Conservation (phyloP, 1,140 invertebrate genomes). For the Caenorhabditis remanei region DNA sequence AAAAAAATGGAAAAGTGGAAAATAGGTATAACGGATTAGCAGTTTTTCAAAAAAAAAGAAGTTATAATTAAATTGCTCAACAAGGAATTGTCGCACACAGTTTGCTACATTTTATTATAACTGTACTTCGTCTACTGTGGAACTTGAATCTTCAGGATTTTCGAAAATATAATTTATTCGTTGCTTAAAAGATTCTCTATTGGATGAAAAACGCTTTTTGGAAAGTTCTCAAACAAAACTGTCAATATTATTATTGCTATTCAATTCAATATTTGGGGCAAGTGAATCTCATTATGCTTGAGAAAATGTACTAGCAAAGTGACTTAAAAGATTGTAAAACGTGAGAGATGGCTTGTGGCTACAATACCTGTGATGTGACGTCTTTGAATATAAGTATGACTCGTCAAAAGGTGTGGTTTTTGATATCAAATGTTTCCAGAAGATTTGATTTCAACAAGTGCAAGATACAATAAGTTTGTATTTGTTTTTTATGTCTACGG, state of each 20-base stretch:
- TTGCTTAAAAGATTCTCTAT: too few species aligned
- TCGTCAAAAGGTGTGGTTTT: conserved; percentile 37
- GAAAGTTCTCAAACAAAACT: too few species aligned
- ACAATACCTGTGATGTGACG: conserved; percentile 34
- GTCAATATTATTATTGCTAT: too few species aligned
- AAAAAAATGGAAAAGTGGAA: not conserved
- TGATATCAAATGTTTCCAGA: conserved; percentile 4
- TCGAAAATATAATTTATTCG: too few species aligned
- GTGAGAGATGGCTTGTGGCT: conserved; percentile 46
- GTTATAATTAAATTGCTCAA: too few species aligned
- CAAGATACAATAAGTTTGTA: not conserved
- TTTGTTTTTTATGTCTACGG: not conserved
- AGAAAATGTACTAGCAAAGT: conserved; percentile 43
- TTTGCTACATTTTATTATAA: too few species aligned
- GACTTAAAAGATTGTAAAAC: conserved; percentile 45
- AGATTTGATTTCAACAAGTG: not conserved
- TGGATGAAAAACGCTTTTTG: too few species aligned
- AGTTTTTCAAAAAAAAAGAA: too few species aligned
- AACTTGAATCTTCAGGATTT: too few species aligned
- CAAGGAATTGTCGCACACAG: too few species aligned
- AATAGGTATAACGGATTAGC: not conserved
- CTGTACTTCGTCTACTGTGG: too few species aligned
- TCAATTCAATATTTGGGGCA: not conserved
- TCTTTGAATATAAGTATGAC: conserved; percentile 26
- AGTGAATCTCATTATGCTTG: conserved; percentile 36